phyloP scores from a whole-genome alignment of 2,113 vertebrate species.

The Microcebus lehilahytsara region DNA sequence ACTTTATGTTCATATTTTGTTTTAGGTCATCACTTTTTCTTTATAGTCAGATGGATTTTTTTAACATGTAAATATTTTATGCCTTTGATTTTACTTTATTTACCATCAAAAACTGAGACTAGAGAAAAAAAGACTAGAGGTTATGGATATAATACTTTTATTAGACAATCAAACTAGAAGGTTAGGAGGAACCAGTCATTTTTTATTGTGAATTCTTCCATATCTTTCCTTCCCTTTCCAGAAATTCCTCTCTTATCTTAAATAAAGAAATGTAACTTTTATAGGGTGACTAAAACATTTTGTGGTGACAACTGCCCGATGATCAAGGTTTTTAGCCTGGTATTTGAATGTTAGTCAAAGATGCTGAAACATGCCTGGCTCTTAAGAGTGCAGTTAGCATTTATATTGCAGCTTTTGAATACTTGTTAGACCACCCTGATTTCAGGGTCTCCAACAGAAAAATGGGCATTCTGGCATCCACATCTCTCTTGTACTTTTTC shows the following conservation, averaged over 20 bases:
- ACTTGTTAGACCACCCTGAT: slow-evolving; percentile 65
- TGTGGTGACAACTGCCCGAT: slow-evolving; percentile 64
- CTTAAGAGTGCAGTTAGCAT: slow-evolving; percentile 48
- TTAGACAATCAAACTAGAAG: neutral
- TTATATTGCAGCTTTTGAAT: slow-evolving; percentile 48
- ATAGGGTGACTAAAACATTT: slow-evolving; percentile 69
- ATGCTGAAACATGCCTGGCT: slow-evolving; percentile 36
- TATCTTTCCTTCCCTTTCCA: slow-evolving; percentile 31
- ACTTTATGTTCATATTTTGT: slow-evolving; percentile 9
- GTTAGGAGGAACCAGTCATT: slow-evolving; percentile 31
- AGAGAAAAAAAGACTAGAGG: neutral
- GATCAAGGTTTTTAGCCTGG: slow-evolving; percentile 70
- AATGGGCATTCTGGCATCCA: neutral
- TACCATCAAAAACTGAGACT: slow-evolving; percentile 27
- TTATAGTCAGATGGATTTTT: slow-evolving; percentile 25
- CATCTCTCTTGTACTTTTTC: neutral
- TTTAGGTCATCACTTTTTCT: neutral
- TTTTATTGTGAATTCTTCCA: slow-evolving; percentile 58
- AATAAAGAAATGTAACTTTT: slow-evolving; percentile 74
- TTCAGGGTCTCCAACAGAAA: neutral
- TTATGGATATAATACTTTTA: neutral
- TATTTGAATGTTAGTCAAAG: slow-evolving; percentile 61
- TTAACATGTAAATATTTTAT: slow-evolving; percentile 33
- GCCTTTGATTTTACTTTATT: slow-evolving; percentile 53
- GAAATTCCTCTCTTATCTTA: slow-evolving; percentile 78